Base-by-base conservation (phyloP, 2,888 invertebrate species). In the Tenthredo distinguenda region DNA sequence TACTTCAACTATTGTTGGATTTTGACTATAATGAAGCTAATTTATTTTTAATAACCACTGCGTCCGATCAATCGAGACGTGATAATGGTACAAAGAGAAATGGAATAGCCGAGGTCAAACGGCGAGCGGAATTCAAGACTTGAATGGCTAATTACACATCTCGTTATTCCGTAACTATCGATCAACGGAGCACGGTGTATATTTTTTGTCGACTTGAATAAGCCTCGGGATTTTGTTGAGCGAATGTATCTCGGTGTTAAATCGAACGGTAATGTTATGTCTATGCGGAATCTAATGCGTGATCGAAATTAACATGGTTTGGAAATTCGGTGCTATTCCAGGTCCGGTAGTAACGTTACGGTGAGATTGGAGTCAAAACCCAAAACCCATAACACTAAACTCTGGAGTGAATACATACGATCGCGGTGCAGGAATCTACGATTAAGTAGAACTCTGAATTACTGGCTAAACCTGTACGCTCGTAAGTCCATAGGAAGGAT, bases 381-480 rank as follows among this genome's bases (percentile, higher is more conserved):
- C 47, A 31, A 71, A 83, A 62, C 81, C 83, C 83, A 83, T 83
- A 83, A 71, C 83, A 65, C 47, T 83, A 83, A 83, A 83, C 83
- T 83, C 37, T 58, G 9, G 47, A 50, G 68, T 50, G 68, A 71
- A 68, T 31, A 71, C 83, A 31, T 68, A 83, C 68, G 81, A 62
- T 81, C 81, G 58, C 21, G 81, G 81, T 62, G 31, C 77, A 77
- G 77, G 68, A 50, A 68, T 71, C 68, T 83, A 65, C 68, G 83
- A 83, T 83, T 83, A 83, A 71, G 83, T 83, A 71, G 68, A 50
- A 83, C 68, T 68, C 83, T 65, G 83, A 83, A 83, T 83, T 71
- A 71, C 21, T 62, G 81, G 37, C 40, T 62, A 21, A 81, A 58
- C 68, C 40, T 10, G n/a, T 40, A 31, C 31, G 47, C 83, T 15